Conservation (phyloP, 2,888 invertebrate genomes). For the Lasioglossum calceatum region DNA sequence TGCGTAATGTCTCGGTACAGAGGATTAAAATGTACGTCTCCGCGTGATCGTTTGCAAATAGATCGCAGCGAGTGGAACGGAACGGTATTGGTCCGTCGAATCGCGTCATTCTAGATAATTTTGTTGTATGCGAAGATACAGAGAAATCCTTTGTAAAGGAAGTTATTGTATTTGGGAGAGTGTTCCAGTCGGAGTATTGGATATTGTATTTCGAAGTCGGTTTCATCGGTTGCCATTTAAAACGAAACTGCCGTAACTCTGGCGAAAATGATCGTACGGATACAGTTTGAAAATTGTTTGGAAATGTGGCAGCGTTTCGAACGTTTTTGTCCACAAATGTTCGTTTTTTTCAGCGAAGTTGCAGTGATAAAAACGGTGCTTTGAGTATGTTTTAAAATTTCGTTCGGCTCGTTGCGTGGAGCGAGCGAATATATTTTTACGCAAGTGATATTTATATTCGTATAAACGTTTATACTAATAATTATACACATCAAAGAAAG, state of each 20-base stretch:
- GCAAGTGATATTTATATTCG: background rate
- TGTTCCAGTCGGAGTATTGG: background rate
- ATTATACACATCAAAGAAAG: background rate
- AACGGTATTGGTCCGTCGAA: background rate
- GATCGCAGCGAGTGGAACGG: background rate
- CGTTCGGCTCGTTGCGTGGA: background rate
- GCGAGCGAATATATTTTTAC: background rate
- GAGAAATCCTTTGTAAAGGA: background rate
- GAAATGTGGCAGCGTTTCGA: background rate
- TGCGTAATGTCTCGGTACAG: background rate
- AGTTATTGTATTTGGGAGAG: background rate
- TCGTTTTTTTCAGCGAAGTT: background rate
- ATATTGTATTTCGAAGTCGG: background rate
- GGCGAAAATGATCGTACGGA: background rate
- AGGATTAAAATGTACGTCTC: background rate
- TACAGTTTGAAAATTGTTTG: background rate
- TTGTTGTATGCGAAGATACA: background rate
- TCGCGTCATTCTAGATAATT: background rate
- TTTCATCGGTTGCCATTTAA: background rate
- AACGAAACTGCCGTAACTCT: background rate
- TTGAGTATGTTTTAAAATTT: background rate
- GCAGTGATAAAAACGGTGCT: background rate
- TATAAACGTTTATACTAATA: background rate
- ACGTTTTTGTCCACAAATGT: background rate
- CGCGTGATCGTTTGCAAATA: background rate